phyloP scores from a whole-genome alignment of 2,888 invertebrate species.

The Lepidocyrtoides sp. region DNA sequence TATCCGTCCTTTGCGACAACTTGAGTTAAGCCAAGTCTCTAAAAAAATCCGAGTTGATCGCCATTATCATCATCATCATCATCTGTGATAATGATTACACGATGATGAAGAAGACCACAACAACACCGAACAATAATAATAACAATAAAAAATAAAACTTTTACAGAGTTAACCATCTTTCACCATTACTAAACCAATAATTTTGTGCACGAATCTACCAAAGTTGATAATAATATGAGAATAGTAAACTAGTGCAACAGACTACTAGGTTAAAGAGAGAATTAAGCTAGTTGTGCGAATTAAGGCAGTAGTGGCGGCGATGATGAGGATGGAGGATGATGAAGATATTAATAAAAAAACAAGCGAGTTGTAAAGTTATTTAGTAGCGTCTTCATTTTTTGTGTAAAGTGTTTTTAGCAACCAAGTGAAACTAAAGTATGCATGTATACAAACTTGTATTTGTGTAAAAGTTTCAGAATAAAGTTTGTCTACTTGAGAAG shows the following conservation, averaged over 20 bases:
- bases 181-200: constrained; percentile 58
- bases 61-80: constrained; percentile 30
- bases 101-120: constrained; percentile 57
- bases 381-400: constrained; percentile 4
- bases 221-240: background rate
- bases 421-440: background rate
- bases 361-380: background rate
- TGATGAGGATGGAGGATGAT: background rate
- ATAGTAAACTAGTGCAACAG: background rate
- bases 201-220: constrained; percentile 47
- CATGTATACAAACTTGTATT: background rate
- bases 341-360: constrained; percentile 46
- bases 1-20: too few relatives aligned
- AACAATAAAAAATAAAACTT: background rate
- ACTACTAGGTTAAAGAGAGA: constrained; percentile 9
- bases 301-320: background rate
- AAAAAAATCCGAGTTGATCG: constrained; percentile 9
- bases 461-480: constrained; percentile 43
- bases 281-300: background rate
- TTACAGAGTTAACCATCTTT: constrained; percentile 1
- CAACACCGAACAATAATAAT: constrained; percentile 14
- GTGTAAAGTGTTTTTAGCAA: background rate
- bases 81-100: constrained; percentile 10
- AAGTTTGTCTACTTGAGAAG: constrained; percentile 43
- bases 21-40: background rate